phyloP scores from a whole-genome alignment of 2,113 vertebrate genomes.

The Fulica atra region DNA sequence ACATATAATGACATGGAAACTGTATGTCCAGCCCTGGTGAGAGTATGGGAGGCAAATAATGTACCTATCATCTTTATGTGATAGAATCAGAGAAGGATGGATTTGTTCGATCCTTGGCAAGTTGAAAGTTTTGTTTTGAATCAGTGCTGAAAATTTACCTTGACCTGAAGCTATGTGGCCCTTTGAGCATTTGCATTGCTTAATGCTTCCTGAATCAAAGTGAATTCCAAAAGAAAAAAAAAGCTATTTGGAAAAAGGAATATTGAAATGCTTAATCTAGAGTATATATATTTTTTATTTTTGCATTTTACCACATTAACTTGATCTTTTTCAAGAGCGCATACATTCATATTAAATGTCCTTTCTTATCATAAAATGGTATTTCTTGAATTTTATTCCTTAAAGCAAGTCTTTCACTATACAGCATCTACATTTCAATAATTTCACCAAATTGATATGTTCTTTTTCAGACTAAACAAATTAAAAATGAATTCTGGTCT shows the following conservation, averaged over 20 bases:
- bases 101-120: background rate
- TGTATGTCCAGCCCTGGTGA: background rate
- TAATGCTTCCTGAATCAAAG: background rate
- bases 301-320: background rate
- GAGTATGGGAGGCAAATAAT: background rate
- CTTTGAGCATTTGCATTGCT: background rate
- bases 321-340: background rate
- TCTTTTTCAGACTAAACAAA: background rate
- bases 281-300: background rate
- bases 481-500: background rate
- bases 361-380: background rate
- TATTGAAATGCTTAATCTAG: background rate
- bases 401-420: background rate
- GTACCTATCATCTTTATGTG: background rate
- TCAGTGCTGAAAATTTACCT: background rate
- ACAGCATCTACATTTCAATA: background rate
- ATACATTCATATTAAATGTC: background rate
- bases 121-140: background rate
- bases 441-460: background rate
- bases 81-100: background rate
- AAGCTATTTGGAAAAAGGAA: background rate
- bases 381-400: background rate
- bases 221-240: background rate
- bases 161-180: background rate
- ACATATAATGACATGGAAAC: background rate